Evolutionary conservation across 2,113 vertebrate genomes (phyloP).

Genomic region (Camelus bactrianus): DNA sequence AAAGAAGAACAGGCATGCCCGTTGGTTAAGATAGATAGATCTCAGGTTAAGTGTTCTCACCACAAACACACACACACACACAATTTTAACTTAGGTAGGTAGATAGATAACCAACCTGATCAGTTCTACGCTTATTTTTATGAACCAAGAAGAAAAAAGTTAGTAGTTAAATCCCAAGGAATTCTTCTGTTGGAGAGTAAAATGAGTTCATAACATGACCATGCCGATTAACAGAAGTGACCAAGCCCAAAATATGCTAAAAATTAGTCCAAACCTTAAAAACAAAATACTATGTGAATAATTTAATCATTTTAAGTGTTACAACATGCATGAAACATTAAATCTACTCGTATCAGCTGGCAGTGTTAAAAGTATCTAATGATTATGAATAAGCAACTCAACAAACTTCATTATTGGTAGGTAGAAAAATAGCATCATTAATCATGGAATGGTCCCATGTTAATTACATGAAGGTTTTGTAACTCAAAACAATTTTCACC

Average conservation of each 20-base stretch:
- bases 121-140: neutral
- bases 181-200: neutral
- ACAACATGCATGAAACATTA: neutral
- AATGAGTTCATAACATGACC: neutral
- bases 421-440: neutral
- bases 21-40: neutral
- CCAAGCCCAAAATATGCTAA: neutral
- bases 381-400: neutral
- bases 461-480: neutral
- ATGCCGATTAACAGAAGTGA: neutral
- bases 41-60: neutral
- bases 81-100: neutral
- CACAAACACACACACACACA: too few relatives aligned
- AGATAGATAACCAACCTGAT: neutral
- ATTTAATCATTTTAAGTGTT: neutral
- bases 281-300: too few relatives aligned
- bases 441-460: neutral
- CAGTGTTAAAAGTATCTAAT: slow-evolving; percentile 19
- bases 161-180: neutral
- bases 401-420: neutral
- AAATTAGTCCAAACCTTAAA: neutral
- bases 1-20: neutral
- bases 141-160: neutral
- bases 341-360: neutral
- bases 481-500: neutral